These are phyloP conservation scores for Dicycla oo DNA, from an alignment of 2,888 invertebrate genomes.

Conservation along the genomic window DNA sequence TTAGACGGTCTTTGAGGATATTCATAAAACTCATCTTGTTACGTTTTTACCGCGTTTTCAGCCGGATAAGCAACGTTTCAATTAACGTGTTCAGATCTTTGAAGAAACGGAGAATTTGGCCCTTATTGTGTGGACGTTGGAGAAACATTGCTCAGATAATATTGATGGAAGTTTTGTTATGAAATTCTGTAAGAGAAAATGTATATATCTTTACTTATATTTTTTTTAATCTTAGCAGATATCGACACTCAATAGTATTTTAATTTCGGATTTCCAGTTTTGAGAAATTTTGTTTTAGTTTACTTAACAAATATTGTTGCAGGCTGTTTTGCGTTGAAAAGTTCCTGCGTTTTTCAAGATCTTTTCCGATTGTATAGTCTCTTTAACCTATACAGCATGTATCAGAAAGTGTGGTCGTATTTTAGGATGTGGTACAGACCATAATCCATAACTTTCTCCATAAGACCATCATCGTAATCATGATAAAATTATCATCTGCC, in stretches of 20 bases:
- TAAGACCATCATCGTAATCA: too few species aligned
- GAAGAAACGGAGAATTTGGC: conserved; percentile 59
- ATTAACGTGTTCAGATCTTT: conserved; percentile 68
- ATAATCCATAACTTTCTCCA: too few species aligned
- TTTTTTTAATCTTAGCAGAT: neutral
- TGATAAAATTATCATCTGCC: too few species aligned
- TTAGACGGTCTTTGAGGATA: conserved; percentile 67
- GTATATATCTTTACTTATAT: neutral
- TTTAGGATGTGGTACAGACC: too few species aligned
- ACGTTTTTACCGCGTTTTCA: conserved; percentile 65
- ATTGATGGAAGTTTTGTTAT: conserved; percentile 9
- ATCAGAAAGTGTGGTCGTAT: too few species aligned
- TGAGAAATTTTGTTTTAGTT: too few species aligned
- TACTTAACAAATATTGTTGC: too few species aligned
- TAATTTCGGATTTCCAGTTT: neutral
- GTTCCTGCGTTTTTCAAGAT: neutral
- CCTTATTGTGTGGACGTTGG: conserved; percentile 27
- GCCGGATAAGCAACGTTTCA: conserved; percentile 70
- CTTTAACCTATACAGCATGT: too few species aligned
- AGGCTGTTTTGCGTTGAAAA: neutral
- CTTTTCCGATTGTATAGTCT: neutral
- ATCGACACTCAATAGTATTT: neutral
- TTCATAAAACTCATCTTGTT: conserved; percentile 67
- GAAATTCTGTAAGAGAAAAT: neutral
- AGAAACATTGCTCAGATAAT: conserved; percentile 25